Evolutionary conservation across 2,797 vertebrate genomes (phyloP).

Genomic region (Pipistrellus pygmaeus): DNA sequence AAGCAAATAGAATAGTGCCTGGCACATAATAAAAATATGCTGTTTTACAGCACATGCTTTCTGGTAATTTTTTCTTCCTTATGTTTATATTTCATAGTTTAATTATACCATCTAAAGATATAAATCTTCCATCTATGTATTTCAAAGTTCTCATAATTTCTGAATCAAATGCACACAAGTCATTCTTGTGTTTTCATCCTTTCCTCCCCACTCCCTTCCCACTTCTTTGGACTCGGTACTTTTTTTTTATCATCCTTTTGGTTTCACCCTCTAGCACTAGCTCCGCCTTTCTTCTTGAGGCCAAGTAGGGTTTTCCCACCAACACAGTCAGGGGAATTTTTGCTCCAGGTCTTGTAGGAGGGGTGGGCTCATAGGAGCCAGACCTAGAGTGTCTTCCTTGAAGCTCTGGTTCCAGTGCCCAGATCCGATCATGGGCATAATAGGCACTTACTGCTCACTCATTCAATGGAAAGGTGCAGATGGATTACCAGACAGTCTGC

Average conservation of each 20-base stretch:
- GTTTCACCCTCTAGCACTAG: neutral
- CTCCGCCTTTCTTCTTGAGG: neutral
- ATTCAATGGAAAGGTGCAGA: neutral
- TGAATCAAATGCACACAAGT: neutral
- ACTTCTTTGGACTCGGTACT: neutral
- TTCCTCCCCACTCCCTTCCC: neutral
- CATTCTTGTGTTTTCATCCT: neutral
- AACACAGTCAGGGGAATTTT: neutral
- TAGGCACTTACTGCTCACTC: neutral
- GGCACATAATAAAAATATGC: neutral
- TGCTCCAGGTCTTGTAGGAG: neutral
- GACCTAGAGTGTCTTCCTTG: neutral
- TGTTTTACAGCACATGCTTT: neutral
- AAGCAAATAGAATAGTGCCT: neutral
- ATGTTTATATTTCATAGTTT: conserved; percentile 2
- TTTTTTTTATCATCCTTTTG: neutral
- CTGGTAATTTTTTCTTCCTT: neutral
- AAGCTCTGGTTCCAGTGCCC: neutral
- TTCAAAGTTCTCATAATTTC: neutral
- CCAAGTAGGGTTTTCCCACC: neutral
- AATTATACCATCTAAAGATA: neutral
- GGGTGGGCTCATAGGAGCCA: neutral
- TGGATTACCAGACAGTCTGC: neutral
- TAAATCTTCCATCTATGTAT: neutral
- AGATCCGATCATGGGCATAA: neutral